Base-by-base conservation (phyloP, 2,888 invertebrate genomes). In the Tanytarsus gracilentus region DNA sequence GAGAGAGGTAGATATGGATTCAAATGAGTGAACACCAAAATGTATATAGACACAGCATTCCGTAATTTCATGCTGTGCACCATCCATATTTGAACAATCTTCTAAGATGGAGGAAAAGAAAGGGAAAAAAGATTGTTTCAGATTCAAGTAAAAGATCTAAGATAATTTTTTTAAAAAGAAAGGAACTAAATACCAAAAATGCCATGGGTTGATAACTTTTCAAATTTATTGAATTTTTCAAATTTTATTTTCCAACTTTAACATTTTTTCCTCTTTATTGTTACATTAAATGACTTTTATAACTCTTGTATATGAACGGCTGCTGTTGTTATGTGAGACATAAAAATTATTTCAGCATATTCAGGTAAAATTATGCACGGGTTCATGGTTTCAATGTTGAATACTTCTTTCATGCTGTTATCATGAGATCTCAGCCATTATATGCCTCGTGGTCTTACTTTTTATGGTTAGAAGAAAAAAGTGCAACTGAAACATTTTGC, bases 321-420 rank as follows among this genome's bases (percentile, higher is more conserved):
- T n/a, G n/a, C n/a, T n/a, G 18, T 9, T 6, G 11, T 44, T 14
- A 18, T 23, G 18, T n/a, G 44, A 44, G 44, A 18, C 18, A 23
- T 18, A 36, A 36, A 36, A 14, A 16, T 36, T 14, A 36, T 14
- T 51, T 27, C 14, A 51, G 51, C 51, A 51, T 26, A 14, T n/a
- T n/a, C n/a, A 29, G 25, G 29, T 14, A 51, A 53, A 53, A n/a
- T 39, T 55, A 55, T 55, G 40, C 55, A 55, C 8, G 40, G 55
- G 26, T 26, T 39, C 55, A 55, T 55, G 55, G 23, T 40, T 55
- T 55, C 25, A 33, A 14, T 51, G 36, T 4, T 36, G 16, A 36
- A 36, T 36, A 16, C 11, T 44, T 16, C 4, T 44, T 44, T 44
- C 21, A 44, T 44, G n/a, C n/a, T n/a, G n/a, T n/a, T n/a, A n/a